These are phyloP conservation scores for Aproaerema taeniolella DNA, from an alignment of 2,888 invertebrate genomes.

Conservation along the genomic window DNA sequence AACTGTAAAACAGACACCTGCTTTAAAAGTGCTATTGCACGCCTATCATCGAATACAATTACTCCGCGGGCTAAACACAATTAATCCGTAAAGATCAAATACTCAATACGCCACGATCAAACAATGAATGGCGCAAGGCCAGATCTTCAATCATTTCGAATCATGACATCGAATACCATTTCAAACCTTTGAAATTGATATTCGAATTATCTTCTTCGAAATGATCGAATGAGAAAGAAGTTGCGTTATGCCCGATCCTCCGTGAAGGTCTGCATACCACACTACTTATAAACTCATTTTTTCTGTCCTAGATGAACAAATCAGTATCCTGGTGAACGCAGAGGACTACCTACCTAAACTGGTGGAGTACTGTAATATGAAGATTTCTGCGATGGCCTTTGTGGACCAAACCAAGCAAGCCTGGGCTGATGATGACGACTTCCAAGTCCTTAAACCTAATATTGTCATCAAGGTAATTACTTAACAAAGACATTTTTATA, in stretches of 20 bases:
- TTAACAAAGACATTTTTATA: background rate
- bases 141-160: too few relatives aligned
- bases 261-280: too few relatives aligned
- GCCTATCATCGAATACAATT: too few relatives aligned
- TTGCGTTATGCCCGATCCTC: background rate
- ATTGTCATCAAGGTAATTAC: constrained; percentile 81
- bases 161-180: too few relatives aligned
- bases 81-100: too few relatives aligned
- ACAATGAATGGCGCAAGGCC: too few relatives aligned
- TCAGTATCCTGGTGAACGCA: constrained; percentile 78
- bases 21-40: too few relatives aligned
- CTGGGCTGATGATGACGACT: constrained; percentile 90
- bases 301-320: constrained; percentile 48
- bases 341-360: constrained; percentile 87
- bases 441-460: constrained; percentile 85
- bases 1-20: too few relatives aligned
- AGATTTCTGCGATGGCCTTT: constrained; percentile 86
- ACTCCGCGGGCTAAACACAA: too few relatives aligned
- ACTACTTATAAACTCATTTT: too few relatives aligned
- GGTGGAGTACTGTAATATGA: constrained; percentile 88
- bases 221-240: background rate
- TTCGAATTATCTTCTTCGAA: background rate
- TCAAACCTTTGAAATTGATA: too few relatives aligned
- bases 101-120: too few relatives aligned
- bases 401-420: constrained; percentile 89